A percentile compares a stretch with the other conserved stretches of the same genome.
phyloP scores from a whole-genome alignment of 1,140 invertebrate species.

The Lethrus apterus region DNA sequence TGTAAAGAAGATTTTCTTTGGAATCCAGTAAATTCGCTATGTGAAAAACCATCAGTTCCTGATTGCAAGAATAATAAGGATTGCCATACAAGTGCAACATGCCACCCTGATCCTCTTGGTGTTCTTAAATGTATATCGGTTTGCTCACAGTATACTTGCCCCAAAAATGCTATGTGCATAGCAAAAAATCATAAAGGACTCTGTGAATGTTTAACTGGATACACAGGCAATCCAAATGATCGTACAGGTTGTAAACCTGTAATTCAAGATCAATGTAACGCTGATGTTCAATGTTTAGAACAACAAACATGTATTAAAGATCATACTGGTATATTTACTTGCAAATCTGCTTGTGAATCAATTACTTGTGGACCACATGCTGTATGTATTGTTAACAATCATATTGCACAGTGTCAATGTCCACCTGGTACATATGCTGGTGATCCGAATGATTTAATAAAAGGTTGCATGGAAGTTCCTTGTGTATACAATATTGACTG shows the following conservation, averaged over 20 bases:
- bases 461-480: slow-evolving; percentile 70
- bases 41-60: slow-evolving; percentile 78
- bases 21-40: slow-evolving; percentile 71
- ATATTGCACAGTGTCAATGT: slow-evolving; percentile 80
- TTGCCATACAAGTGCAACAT: slow-evolving; percentile 61
- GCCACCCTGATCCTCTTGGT: slow-evolving; percentile 73
- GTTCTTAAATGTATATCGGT: slow-evolving; percentile 73
- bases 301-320: slow-evolving; percentile 60
- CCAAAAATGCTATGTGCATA: slow-evolving; percentile 72
- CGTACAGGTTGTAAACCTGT: slow-evolving; percentile 70
- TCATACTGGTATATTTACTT: slow-evolving; percentile 41
- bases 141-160: slow-evolving; percentile 73
- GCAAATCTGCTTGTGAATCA: slow-evolving; percentile 66
- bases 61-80: slow-evolving; percentile 67
- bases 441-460: slow-evolving; percentile 65
- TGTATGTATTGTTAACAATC: slow-evolving; percentile 78
- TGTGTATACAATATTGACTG: slow-evolving; percentile 83
- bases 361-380: slow-evolving; percentile 76
- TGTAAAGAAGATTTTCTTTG: slow-evolving; percentile 70
- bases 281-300: slow-evolving; percentile 74
- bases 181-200: slow-evolving; percentile 64
- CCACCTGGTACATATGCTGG: slow-evolving; percentile 76
- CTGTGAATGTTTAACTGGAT: slow-evolving; percentile 74
- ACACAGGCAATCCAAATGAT: slow-evolving; percentile 80
- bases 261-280: slow-evolving; percentile 64